Evolutionary conservation across 2,797 vertebrate species (phyloP).

Genomic region (Danio jaintianensis): DNA sequence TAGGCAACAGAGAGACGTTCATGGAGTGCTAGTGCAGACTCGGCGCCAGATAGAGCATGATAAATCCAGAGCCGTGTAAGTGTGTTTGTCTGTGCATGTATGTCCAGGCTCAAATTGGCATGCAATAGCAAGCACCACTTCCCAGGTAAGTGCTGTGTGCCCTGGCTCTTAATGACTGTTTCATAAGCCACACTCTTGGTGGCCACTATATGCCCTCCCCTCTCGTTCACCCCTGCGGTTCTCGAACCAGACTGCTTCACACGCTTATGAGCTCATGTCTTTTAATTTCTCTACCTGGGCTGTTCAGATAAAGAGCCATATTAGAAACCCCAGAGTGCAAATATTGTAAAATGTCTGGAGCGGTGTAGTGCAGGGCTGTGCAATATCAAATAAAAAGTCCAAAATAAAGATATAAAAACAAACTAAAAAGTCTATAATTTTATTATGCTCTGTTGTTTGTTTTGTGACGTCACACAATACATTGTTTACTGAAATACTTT

Average conservation of each 20-base stretch:
- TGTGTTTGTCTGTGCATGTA: constrained; percentile 39
- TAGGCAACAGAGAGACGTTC: constrained; percentile 74
- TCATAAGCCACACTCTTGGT: constrained; percentile 68
- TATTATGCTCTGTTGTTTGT: no score
- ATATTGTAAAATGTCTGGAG: constrained; percentile 62
- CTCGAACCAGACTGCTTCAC: constrained; percentile 74
- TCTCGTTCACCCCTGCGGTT: constrained; percentile 69
- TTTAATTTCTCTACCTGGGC: constrained; percentile 80
- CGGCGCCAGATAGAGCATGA: constrained; percentile 69
- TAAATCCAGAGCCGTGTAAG: constrained; percentile 68
- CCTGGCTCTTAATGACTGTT: constrained; percentile 68
- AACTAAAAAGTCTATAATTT: no score
- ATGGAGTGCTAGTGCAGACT: constrained; percentile 65
- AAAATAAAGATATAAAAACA: no score
- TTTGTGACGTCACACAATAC: no score
- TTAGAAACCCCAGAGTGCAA: constrained; percentile 78
- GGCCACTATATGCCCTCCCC: constrained; percentile 71
- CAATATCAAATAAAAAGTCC: no score
- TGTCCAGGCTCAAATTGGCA: constrained; percentile 66
- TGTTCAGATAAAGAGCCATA: constrained; percentile 81
- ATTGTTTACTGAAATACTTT: no score
- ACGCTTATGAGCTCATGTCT: constrained; percentile 79
- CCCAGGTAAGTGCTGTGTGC: constrained; percentile 75
- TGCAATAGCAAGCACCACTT: constrained; percentile 76
- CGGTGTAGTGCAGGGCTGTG: constrained; percentile 35